These are phyloP conservation scores for Mallotus villosus DNA, from an alignment of 2,797 vertebrate genomes.

Conservation along the genomic window DNA sequence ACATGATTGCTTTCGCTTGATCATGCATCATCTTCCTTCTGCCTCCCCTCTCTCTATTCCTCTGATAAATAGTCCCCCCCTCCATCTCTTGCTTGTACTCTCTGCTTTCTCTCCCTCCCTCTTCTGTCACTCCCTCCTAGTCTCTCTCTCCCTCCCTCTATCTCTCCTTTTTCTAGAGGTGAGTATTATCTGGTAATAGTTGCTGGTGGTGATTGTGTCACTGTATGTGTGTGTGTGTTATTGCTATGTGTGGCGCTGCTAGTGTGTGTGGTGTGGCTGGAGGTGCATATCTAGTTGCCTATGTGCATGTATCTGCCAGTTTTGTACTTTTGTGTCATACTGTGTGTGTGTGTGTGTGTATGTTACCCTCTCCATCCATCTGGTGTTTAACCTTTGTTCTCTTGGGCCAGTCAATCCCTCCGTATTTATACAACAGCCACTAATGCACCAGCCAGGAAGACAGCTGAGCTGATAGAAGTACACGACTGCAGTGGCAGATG, in stretches of 20 bases:
- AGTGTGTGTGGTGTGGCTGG: constrained; percentile 33
- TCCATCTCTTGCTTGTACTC: constrained; percentile 49
- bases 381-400: constrained; percentile 90
- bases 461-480: neutral
- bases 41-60: constrained; percentile 82
- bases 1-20: constrained; percentile 99
- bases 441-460: constrained; percentile 76
- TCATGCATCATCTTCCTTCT: constrained; percentile 99
- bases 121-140: constrained; percentile 80
- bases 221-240: constrained; percentile 46
- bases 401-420: constrained; percentile 82
- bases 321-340: constrained; percentile 7
- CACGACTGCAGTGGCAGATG: constrained; percentile 51
- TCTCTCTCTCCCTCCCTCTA: constrained; percentile 65
- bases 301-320: constrained; percentile 69
- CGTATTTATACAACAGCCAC: constrained; percentile 93
- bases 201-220: constrained; percentile 58
- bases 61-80: constrained; percentile 86
- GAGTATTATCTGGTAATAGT: constrained; percentile 71
- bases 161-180: constrained; percentile 50
- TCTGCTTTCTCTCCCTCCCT: constrained; percentile 18
- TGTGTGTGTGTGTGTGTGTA: constrained; percentile 32
- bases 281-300: constrained; percentile 62
- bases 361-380: constrained; percentile 33
- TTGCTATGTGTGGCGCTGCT: constrained; percentile 80